These are phyloP conservation scores for Rhinogobio ventralis DNA, from an alignment of 2,797 vertebrate genomes.

Conservation along the genomic window DNA sequence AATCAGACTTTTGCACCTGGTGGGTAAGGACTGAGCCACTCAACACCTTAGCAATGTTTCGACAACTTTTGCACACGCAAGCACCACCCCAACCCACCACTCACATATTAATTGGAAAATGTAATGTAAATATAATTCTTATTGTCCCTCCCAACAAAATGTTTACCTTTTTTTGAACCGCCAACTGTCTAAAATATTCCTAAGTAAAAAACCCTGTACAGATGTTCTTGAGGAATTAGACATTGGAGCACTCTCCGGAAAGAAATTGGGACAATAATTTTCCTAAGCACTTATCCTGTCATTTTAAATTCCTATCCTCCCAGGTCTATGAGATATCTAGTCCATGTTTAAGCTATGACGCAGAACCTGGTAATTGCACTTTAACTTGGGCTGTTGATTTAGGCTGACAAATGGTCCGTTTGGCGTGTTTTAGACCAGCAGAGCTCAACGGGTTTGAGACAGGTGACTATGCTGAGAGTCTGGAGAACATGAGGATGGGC, in stretches of 20 bases:
- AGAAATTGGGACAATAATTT: slow-evolving; percentile 8
- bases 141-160: not conserved
- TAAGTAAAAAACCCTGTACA: not conserved
- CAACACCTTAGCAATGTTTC: not conserved
- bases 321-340: not conserved
- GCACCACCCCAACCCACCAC: not conserved
- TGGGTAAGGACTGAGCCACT: not conserved
- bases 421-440: slow-evolving; percentile 7
- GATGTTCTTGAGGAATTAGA: slow-evolving; percentile 20
- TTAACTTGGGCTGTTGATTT: not conserved
- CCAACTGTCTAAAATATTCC: slow-evolving; percentile 17
- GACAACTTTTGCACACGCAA: not conserved
- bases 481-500: slow-evolving; percentile 26
- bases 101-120: not conserved
- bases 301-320: not conserved
- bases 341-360: not conserved
- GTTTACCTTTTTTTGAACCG: too few relatives aligned
- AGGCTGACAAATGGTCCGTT: slow-evolving; percentile 3
- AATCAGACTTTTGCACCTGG: not conserved
- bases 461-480: slow-evolving; percentile 53
- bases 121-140: not conserved
- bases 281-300: slow-evolving; percentile 26
- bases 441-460: slow-evolving; percentile 34
- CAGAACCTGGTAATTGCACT: not conserved
- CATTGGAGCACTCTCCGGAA: not conserved